phyloP scores from a whole-genome alignment of 2,888 invertebrate species.

The Euphydryas editha region DNA sequence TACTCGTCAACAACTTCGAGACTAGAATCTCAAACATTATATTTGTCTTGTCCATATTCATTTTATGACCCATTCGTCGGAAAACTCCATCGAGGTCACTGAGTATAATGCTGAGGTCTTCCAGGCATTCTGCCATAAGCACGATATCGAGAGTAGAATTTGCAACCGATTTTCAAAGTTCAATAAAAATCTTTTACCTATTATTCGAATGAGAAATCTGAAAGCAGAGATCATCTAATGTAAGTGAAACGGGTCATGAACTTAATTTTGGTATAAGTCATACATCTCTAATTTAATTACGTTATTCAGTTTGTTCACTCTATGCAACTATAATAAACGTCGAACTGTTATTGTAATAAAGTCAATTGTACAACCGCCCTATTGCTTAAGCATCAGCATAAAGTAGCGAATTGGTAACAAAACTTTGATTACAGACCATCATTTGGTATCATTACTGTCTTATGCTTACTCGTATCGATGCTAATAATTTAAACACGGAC shows the following conservation, averaged over 20 bases:
- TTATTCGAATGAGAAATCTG: neutral
- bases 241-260: slow-evolving; percentile 49
- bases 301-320: slow-evolving; percentile 16
- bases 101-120: too few relatives aligned
- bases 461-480: too few relatives aligned
- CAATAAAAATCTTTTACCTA: neutral
- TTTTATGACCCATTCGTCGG: too few relatives aligned
- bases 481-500: too few relatives aligned
- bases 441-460: neutral
- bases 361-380: neutral
- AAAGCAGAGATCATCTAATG: slow-evolving; percentile 40
- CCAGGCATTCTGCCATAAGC: too few relatives aligned
- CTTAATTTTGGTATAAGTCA: slow-evolving; percentile 26
- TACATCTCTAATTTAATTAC: slow-evolving; percentile 24
- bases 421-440: neutral
- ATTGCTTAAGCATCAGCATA: neutral
- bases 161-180: too few relatives aligned
- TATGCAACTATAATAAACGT: slow-evolving; percentile 19
- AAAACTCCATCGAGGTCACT: too few relatives aligned
- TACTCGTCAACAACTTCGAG: too few relatives aligned
- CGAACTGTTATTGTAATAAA: slow-evolving; percentile 14
- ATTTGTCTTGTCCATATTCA: too few relatives aligned
- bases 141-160: too few relatives aligned
- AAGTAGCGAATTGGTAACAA: neutral
- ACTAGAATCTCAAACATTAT: too few relatives aligned